These are phyloP conservation scores for Florisuga fusca DNA, from an alignment of 2,797 vertebrate species.

Conservation along the genomic window DNA sequence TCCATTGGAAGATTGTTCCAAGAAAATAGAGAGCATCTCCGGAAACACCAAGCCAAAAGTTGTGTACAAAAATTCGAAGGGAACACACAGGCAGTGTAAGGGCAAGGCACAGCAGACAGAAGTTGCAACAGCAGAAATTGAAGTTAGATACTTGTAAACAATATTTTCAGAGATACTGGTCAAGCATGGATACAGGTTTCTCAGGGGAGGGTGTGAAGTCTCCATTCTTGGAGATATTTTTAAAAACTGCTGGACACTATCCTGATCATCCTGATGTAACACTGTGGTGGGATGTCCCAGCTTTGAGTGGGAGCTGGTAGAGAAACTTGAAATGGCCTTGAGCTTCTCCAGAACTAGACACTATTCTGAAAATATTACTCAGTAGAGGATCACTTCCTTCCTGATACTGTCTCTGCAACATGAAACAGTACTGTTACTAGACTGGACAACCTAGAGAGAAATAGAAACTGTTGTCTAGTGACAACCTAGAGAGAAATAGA, in stretches of 20 bases:
- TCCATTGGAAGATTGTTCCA: background rate
- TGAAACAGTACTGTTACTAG: background rate
- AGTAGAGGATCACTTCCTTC: background rate
- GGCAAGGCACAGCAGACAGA: fast-evolving
- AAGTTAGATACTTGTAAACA: background rate
- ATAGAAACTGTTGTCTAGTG: background rate
- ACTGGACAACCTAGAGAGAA: background rate
- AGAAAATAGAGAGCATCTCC: background rate
- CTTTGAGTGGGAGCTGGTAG: background rate
- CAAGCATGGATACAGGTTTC: background rate
- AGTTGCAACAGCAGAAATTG: background rate
- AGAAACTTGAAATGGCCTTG: background rate
- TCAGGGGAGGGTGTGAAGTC: background rate
- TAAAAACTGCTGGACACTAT: background rate
- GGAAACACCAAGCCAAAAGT: background rate
- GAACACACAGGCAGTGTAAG: background rate
- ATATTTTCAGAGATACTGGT: background rate
- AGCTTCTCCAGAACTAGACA: background rate
- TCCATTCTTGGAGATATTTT: background rate
- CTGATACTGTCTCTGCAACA: background rate
- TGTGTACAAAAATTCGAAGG: background rate
- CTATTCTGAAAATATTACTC: background rate
- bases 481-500: background rate
- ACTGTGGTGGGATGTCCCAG: background rate
- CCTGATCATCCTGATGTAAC: background rate